Percentiles rank a stretch among this genome's conserved stretches.
Conservation (phyloP, 2,797 vertebrate genomes). For the Pelochelys cantorii region DNA sequence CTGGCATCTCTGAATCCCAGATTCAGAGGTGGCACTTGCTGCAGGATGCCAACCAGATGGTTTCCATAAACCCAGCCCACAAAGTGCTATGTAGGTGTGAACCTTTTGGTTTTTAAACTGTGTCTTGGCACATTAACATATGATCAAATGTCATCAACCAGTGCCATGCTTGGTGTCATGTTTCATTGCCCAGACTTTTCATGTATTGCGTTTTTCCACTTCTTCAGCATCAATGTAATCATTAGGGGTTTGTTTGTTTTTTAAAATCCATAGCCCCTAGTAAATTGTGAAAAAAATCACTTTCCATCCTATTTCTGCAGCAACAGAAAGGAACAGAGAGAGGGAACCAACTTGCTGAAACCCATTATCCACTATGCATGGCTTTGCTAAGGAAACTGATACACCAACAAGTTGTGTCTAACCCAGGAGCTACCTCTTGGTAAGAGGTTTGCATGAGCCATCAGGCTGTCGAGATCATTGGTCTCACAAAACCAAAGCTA, state of each 20-base stretch:
- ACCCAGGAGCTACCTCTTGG: neutral
- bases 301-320: conserved; percentile 7
- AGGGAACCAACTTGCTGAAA: neutral
- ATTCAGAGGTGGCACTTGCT: too few species aligned
- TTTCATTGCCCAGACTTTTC: neutral
- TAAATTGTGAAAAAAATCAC: neutral
- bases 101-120: too few species aligned
- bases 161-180: too few species aligned
- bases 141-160: neutral
- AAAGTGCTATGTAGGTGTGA: neutral
- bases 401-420: neutral
- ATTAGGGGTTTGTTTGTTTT: neutral
- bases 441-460: neutral
- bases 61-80: neutral
- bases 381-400: neutral
- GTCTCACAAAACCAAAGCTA: neutral
- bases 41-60: neutral
- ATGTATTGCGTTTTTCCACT: neutral
- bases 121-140: neutral
- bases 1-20: neutral
- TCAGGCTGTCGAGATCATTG: neutral
- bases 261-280: neutral
- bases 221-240: neutral
- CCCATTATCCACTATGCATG: neutral
- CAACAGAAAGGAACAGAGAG: neutral